Evolutionary conservation across 1,140 invertebrate genomes (phyloP), one percentile per base, ranked within the genome.

Genomic region (Brachionus sp.): DNA sequence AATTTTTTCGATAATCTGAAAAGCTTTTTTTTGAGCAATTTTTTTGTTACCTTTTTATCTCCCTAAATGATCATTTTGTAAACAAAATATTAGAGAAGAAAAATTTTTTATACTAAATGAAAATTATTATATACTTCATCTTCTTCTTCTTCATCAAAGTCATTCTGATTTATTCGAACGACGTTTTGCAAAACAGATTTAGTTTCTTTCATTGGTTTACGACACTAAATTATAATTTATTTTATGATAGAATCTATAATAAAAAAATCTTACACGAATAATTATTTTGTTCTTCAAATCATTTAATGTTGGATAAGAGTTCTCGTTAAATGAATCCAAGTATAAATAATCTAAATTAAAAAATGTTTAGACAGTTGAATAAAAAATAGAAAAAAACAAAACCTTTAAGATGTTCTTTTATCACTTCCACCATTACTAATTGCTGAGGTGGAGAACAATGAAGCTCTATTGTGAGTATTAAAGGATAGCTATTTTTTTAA

Each of bases 401-500:
- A 82, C 53, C 57, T 37, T 42, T n/a, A 25, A 82, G 25, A 66
- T 82, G 78, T 73, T 83, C 29, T 57, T 83, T 83, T 1, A 83
- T 68, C 19, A 83, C 12, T 13, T 83, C 23, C 2, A 46, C 66
- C 80, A 83, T 83, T 23, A 83, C 19, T 44, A 35, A 10, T 53
- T 83, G 80, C 35, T 83, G 80, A 68, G 25, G 9, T 16, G 37
- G 42, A 5, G 80, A 35, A 53, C 80, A 83, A 73, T 83, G 80
- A 16, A 68, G 25, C 29, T 83, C 80, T 0, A 83, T 37, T 4
- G 62, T 68, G 5, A 83, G 12, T n/a, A 83, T 83, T 9, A 83
- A 53, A 29, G 80, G 80, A 19, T 13, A 83, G 25, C 62, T 83
- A 19, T 19, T 6, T n/a, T 13, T 9, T 33, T 29, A 29, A 29